Percentiles rank a stretch among this genome's conserved stretches.
These are phyloP conservation scores for Marmota flaviventris DNA, from an alignment of 2,113 vertebrate species.

Conservation along the genomic window DNA sequence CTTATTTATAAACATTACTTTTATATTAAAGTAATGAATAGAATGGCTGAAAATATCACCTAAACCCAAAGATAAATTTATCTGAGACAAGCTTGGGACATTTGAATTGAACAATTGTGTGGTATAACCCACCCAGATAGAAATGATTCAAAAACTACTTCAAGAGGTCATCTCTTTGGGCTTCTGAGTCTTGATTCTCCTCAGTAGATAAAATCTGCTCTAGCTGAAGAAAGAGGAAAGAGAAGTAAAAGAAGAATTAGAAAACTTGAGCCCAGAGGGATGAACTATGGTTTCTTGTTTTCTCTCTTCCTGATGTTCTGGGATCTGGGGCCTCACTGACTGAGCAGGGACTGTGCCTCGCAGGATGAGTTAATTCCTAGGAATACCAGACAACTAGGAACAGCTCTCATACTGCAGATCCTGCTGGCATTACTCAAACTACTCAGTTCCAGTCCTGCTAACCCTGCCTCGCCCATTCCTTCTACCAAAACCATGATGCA, in stretches of 20 bases:
- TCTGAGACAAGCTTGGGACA: not conserved
- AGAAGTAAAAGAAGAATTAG: not conserved
- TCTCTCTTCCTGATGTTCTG: not conserved
- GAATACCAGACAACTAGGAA: not conserved
- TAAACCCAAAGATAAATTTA: constrained; percentile 13
- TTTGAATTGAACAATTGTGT: not conserved
- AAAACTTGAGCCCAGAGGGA: not conserved
- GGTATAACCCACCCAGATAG: not conserved
- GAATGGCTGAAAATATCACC: not conserved
- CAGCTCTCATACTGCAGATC: not conserved
- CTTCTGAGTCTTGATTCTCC: constrained; percentile 1
- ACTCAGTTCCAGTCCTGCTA: not conserved
- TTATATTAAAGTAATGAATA: not conserved
- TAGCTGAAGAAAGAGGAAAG: not conserved
- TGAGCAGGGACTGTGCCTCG: not conserved
- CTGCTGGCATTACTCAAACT: not conserved
- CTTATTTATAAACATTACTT: not conserved
- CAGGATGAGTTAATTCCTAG: not conserved
- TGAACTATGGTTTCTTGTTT: not conserved
- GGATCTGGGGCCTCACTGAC: not conserved
- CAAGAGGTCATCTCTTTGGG: not conserved
- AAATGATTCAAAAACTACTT: not conserved
- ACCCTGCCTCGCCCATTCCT: not conserved
- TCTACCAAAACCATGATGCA: not conserved
- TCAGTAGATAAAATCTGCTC: not conserved